Evolutionary conservation across 2,888 invertebrate species (phyloP), one percentile per base, ranked within the genome.

Genomic region (Polymixis flavicincta): DNA sequence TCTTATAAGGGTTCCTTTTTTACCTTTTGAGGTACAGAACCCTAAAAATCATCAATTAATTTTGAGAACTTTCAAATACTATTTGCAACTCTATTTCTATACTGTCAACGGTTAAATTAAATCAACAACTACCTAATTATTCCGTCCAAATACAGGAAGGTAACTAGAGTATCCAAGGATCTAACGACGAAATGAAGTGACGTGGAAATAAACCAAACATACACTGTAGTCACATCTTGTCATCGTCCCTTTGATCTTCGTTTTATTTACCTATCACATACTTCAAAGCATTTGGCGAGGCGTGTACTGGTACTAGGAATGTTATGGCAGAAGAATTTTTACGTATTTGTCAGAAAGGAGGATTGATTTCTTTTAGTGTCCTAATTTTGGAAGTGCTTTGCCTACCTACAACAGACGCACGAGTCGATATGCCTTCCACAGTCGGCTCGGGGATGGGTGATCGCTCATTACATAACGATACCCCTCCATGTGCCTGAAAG

Each of bases 201-300:
- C 68, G 75, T 54, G 84, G 66, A 84, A 54, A 74, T 71, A 67
- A 76, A 63, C 63, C 32, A 61, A 77, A 69, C 59, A 69, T n/a
- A 25, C 63, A 17, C 55, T n/a, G 67, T 70, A 28, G 64, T 61
- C 60, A 22, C 80, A 57, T 72, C 69, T 67, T 74, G 78, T 79
- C 87, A 75, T 28, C 76, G 14, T 25, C 48, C 71, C 85, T 88
- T 88, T 88, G 87, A 88, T 78, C 83, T 82, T 17, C 9, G 84
- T 86, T 80, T 73, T 88, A 80, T 88, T 88, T 86, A 86, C 71
- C 77, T 78, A 75, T 71, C 45, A 48, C 63, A 74, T 57, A 83
- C 84, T 88, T 87, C 87, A 87, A 87, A 87, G 79, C 57, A 54
- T 61, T 82, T 54, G 69, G 37, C 50, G 37, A 32, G 28, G 37